Conservation (phyloP, 2,113 vertebrate genomes). For the Donacobius atricapilla region DNA sequence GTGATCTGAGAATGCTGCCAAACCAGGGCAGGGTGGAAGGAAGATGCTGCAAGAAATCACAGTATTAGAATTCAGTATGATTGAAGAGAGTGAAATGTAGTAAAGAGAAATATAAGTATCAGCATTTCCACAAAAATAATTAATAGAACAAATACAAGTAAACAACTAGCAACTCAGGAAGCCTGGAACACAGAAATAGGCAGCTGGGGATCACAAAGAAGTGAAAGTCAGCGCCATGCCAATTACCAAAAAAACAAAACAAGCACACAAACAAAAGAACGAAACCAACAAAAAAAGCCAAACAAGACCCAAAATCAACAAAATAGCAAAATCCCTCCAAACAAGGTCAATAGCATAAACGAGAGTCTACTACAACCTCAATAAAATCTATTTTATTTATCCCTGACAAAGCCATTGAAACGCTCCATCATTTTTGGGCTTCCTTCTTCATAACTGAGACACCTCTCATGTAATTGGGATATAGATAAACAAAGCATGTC, state of each 20-base stretch:
- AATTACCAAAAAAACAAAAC: neutral
- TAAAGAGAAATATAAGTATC: neutral
- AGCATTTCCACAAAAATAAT: neutral
- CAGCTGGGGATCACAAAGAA: neutral
- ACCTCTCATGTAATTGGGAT: neutral
- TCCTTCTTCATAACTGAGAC: neutral
- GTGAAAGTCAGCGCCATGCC: neutral
- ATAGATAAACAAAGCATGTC: neutral
- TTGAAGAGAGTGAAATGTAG: neutral
- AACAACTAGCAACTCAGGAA: neutral
- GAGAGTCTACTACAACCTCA: neutral
- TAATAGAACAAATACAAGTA: neutral
- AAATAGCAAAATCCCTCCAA: neutral
- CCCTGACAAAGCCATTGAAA: neutral
- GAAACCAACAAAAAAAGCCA: neutral
- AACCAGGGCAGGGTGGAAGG: neutral
- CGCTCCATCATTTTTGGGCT: accelerated
- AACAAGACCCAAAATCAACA: neutral
- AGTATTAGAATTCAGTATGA: neutral
- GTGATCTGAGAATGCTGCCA: neutral
- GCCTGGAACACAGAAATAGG: neutral
- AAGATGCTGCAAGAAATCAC: neutral
- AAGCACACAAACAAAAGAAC: neutral
- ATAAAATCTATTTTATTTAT: neutral
- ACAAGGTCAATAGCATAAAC: neutral